Conservation (phyloP, 2,888 invertebrate genomes). For the Pheosia tremula region DNA sequence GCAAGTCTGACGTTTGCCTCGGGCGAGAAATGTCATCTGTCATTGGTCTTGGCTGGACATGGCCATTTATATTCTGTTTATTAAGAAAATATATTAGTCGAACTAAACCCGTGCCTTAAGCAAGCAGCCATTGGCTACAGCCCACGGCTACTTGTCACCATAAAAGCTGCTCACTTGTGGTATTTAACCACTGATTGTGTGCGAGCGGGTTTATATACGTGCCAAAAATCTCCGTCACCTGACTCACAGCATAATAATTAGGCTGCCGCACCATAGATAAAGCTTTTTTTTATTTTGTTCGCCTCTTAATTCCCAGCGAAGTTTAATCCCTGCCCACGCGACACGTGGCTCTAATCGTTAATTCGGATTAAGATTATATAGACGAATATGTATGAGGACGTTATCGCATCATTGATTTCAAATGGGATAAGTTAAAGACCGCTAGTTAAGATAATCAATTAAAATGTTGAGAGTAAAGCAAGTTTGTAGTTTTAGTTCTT, state of each 20-base stretch:
- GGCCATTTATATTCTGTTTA: too few relatives aligned
- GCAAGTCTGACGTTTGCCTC: too few relatives aligned
- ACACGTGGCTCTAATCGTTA: slow-evolving; percentile 71
- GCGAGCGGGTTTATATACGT: slow-evolving; percentile 49
- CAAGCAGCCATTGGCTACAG: not conserved
- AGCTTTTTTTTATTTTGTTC: slow-evolving; percentile 53
- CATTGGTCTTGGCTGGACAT: too few relatives aligned
- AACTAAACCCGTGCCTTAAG: not conserved
- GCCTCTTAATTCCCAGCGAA: slow-evolving; percentile 47
- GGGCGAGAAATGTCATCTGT: too few relatives aligned
- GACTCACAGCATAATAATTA: slow-evolving; percentile 73
- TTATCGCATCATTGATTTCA: slow-evolving; percentile 72
- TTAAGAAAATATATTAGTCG: too few relatives aligned
- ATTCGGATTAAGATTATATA: slow-evolving; percentile 75
- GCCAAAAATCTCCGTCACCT: slow-evolving; percentile 60
- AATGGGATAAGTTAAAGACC: slow-evolving; percentile 68
- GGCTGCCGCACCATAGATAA: slow-evolving; percentile 62
- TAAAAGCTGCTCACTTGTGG: not conserved
- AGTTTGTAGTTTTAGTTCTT: not conserved
- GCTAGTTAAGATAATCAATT: slow-evolving; percentile 38
- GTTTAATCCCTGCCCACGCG: slow-evolving; percentile 73
- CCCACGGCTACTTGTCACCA: not conserved
- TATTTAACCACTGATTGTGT: slow-evolving; percentile 4
- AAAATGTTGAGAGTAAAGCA: slow-evolving; percentile 24
- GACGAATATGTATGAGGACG: slow-evolving; percentile 72